Conservation (phyloP, 2,888 invertebrate species). For the Amblyteles armatorius region DNA sequence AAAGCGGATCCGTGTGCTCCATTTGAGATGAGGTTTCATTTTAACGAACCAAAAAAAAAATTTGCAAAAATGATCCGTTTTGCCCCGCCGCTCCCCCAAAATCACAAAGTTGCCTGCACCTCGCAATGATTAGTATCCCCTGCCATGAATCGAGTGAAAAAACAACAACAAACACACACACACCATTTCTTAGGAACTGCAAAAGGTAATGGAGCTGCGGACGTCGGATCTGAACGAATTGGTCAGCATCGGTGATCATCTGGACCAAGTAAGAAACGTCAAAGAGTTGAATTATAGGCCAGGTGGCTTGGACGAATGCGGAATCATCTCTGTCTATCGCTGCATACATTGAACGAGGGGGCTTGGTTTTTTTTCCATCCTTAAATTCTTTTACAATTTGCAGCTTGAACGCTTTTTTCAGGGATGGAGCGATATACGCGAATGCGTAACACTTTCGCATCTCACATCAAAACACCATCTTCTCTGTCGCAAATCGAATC, state of each 20-base stretch:
- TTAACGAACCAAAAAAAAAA: background rate
- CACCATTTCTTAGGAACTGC: slow-evolving; percentile 89
- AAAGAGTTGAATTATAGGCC: slow-evolving; percentile 51
- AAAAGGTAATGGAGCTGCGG: slow-evolving; percentile 90
- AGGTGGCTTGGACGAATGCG: slow-evolving; percentile 52
- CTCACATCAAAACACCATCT: slow-evolving; percentile 45
- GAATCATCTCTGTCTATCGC: slow-evolving; percentile 60
- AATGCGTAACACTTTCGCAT: slow-evolving; percentile 37
- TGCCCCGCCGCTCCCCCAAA: background rate
- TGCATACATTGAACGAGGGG: slow-evolving; percentile 52
- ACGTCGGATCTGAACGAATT: slow-evolving; percentile 91
- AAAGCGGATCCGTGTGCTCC: too few species aligned
- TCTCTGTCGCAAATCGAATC: slow-evolving; percentile 50
- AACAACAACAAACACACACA: slow-evolving; percentile 36
- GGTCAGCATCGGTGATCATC: slow-evolving; percentile 91
- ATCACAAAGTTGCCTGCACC: background rate
- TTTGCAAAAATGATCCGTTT: background rate
- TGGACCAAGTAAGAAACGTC: slow-evolving; percentile 92
- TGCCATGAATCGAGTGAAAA: slow-evolving; percentile 44
- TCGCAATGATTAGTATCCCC: background rate
- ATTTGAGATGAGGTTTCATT: too few species aligned
- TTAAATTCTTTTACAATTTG: slow-evolving; percentile 34
- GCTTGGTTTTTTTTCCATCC: slow-evolving; percentile 19
- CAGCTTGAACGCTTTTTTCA: slow-evolving; percentile 65
- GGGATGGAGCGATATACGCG: slow-evolving; percentile 46